A percentile compares a stretch with the other conserved stretches of the same genome.
Conservation (phyloP, 2,113 vertebrate genomes). For the Neodon shergylaensis region DNA sequence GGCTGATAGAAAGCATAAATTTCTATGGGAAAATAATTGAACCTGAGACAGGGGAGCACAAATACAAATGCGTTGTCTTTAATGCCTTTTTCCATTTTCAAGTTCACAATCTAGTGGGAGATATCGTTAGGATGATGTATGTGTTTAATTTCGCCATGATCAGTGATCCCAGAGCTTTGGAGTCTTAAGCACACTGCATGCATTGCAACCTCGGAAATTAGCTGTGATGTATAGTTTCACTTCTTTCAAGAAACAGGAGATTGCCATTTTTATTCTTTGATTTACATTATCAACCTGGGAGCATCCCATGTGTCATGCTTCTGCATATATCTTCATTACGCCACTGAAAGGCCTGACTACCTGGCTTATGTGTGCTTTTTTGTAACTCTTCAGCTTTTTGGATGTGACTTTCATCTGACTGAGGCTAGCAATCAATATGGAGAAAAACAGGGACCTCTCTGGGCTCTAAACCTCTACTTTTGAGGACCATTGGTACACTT, state of each 20-base stretch:
- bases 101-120: conserved; percentile 82
- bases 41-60: conserved; percentile 77
- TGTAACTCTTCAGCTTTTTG: conserved; percentile 14
- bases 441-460: conserved; percentile 53
- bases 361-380: background rate
- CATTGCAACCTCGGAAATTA: conserved; percentile 75
- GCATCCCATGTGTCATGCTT: conserved; percentile 56
- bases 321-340: conserved; percentile 68
- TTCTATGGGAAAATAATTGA: conserved; percentile 83
- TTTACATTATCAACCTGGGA: conserved; percentile 67
- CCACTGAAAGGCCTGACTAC: background rate
- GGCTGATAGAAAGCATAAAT: conserved; percentile 74
- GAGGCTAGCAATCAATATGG: background rate
- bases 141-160: conserved; percentile 85
- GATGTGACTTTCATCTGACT: background rate
- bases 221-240: conserved; percentile 65
- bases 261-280: conserved; percentile 62
- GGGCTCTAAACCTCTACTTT: conserved; percentile 42
- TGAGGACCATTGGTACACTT: background rate
- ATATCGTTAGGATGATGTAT: conserved; percentile 85
- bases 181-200: conserved; percentile 73
- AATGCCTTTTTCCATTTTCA: conserved; percentile 79
- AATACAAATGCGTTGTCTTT: conserved; percentile 82
- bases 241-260: conserved; percentile 51
- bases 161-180: conserved; percentile 78